phyloP scores from a whole-genome alignment of 2,113 vertebrate species.

The Tupaia tana region DNA sequence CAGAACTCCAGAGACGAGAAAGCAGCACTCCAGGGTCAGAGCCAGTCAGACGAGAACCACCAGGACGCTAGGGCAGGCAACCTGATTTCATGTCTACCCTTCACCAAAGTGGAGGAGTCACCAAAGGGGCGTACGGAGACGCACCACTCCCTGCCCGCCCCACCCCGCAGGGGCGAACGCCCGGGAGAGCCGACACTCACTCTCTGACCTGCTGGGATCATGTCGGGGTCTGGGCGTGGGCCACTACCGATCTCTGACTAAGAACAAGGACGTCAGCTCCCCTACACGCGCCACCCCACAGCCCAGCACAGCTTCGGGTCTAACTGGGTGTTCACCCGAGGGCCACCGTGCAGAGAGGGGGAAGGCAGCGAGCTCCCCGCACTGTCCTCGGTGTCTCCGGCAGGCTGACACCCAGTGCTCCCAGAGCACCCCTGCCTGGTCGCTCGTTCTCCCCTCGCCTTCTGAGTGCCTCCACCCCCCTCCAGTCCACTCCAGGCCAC shows the following conservation, averaged over 20 bases:
- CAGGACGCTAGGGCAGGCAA: background rate
- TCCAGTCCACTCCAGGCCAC: background rate
- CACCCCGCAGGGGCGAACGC: too few species aligned
- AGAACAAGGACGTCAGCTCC: too few species aligned
- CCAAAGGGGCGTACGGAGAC: too few species aligned
- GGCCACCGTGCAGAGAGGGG: accelerated
- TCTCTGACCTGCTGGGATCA: too few species aligned
- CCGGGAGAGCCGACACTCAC: too few species aligned
- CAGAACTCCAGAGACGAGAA: background rate
- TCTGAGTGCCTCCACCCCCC: background rate
- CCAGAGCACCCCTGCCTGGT: background rate
- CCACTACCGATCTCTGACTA: accelerated
- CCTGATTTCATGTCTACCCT: too few species aligned
- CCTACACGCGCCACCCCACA: background rate
- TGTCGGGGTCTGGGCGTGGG: too few species aligned
- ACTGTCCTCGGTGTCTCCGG: background rate
- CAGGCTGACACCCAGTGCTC: background rate
- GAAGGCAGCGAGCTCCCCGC: background rate
- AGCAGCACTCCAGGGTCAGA: background rate
- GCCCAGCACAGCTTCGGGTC: accelerated
- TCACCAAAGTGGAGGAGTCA: background rate
- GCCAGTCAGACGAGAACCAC: too few species aligned
- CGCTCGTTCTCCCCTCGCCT: background rate
- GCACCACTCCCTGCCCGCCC: too few species aligned
- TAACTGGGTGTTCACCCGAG: too few species aligned